Conservation (phyloP, 2,888 invertebrate genomes). For the Gortyna flavago region DNA sequence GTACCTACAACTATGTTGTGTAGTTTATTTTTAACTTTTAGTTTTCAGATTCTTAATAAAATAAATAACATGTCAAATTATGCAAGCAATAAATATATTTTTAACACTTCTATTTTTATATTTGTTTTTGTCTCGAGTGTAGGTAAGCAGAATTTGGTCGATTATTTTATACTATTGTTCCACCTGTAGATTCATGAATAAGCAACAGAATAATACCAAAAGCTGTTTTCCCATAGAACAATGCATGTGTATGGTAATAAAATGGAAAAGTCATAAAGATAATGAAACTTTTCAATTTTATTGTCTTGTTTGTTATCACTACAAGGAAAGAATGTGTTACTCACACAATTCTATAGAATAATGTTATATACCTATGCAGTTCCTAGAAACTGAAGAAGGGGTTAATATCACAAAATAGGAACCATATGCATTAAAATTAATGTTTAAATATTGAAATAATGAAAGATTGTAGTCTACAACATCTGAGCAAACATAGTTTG, state of each 20-base stretch:
- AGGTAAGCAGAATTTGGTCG: not conserved
- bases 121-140: not conserved
- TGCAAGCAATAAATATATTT: not conserved
- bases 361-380: not conserved
- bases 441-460: not conserved
- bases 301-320: conserved; percentile 1
- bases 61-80: not conserved
- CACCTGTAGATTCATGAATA: not conserved
- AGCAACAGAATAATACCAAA: not conserved
- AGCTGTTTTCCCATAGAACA: not conserved
- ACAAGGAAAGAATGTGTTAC: not conserved
- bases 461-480: not conserved
- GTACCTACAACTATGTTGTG: not conserved
- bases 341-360: conserved; percentile 1
- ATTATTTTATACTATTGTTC: not conserved
- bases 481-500: conserved; percentile 46
- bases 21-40: not conserved
- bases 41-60: not conserved
- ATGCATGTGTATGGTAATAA: conserved; percentile 16
- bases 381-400: not conserved
- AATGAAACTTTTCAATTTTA: conserved; percentile 21
- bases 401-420: not conserved
- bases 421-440: not conserved
- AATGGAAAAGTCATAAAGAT: conserved; percentile 35
- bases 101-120: not conserved